Conservation (phyloP, 2,888 invertebrate species). For the Caenorhabditis uteleia region DNA sequence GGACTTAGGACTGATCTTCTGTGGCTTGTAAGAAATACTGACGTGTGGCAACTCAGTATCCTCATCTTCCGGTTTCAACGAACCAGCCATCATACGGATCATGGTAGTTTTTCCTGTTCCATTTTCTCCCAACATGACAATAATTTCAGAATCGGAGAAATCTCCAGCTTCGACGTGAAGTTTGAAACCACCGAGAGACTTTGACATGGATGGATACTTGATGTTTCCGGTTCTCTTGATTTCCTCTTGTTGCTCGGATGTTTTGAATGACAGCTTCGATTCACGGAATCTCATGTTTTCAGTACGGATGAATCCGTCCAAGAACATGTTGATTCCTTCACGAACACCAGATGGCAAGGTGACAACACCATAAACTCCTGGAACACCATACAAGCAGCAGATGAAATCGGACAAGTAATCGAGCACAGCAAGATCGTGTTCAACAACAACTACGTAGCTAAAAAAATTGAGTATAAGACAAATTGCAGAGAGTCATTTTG, state of each 20-base stretch:
- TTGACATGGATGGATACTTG: constrained; percentile 86
- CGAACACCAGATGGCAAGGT: constrained; percentile 99
- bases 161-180: constrained; percentile 85
- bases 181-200: constrained; percentile 76
- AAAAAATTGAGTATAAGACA: too few species aligned
- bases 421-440: constrained; percentile 96
- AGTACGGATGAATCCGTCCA: constrained; percentile 98
- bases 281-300: constrained; percentile 94
- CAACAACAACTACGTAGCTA: constrained; percentile 97
- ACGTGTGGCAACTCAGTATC: constrained; percentile 79
- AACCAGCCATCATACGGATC: constrained; percentile 96
- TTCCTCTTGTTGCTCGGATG: constrained; percentile 94
- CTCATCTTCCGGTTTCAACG: constrained; percentile 82
- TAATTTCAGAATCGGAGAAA: constrained; percentile 98
- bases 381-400: constrained; percentile 96
- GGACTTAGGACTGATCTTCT: constrained; percentile 97
- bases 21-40: constrained; percentile 98
- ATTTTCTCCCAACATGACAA: constrained; percentile 92
- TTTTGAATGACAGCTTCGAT: constrained; percentile 89
- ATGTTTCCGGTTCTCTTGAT: constrained; percentile 73
- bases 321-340: constrained; percentile 99
- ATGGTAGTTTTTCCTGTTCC: constrained; percentile 99
- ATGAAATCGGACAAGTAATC: constrained; percentile 99
- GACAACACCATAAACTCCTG: constrained; percentile 93
- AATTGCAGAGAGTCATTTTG: too few species aligned